Evolutionary conservation across 2,113 vertebrate genomes (phyloP).

Genomic region (Progne subis): DNA sequence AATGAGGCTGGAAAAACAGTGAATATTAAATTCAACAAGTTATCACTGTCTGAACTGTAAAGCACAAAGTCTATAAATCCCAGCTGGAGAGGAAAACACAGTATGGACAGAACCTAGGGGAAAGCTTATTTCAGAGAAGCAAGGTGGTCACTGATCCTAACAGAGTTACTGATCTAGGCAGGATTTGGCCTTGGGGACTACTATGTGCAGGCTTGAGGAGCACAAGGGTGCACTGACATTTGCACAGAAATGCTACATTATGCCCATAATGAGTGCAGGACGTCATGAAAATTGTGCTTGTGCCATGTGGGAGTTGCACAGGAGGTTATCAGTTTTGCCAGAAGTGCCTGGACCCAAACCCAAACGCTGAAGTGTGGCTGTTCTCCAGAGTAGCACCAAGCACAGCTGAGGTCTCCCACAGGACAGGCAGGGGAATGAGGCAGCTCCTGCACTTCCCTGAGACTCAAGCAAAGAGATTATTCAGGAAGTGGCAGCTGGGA

Average conservation of each 20-base stretch:
- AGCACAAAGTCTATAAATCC: neutral
- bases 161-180: neutral
- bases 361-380: neutral
- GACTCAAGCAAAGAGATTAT: neutral
- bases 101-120: neutral
- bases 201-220: neutral
- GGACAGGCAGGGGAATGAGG: neutral
- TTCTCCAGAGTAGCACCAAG: neutral
- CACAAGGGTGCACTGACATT: neutral
- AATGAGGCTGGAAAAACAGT: neutral
- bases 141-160: neutral
- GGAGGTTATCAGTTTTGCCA: neutral
- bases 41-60: neutral
- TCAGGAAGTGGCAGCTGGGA: neutral
- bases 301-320: neutral
- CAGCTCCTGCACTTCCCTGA: neutral
- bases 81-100: neutral
- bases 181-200: neutral
- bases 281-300: neutral
- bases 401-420: neutral
- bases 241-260: neutral
- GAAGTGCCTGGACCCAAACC: neutral
- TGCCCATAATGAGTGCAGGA: neutral
- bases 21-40: neutral
- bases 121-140: neutral